Evolutionary conservation across 2,888 invertebrate species (phyloP), one percentile per base, ranked within the genome.

Genomic region (Masnerella sp.): DNA sequence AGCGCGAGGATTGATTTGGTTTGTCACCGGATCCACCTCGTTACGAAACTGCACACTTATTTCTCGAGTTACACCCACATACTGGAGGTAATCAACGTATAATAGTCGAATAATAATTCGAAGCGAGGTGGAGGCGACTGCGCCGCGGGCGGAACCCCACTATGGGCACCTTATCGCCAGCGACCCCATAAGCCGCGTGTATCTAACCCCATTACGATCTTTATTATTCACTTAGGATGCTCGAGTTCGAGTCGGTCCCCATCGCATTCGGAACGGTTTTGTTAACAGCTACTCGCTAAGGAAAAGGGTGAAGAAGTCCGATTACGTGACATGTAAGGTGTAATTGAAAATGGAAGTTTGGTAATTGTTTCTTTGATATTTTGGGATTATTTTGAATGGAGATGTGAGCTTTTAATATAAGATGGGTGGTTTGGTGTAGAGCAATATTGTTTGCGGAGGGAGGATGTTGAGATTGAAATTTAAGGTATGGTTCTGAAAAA

Each of bases 1-100:
- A 78, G 62, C 75, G 74, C 77, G 71, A 67, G 72, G 77, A 78
- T 84, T 83, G 82, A 82, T 80, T 82, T 78, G 76, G 77, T 80
- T 80, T 84, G 84, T 84, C 82, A 84, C 77, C 77, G 79, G 84
- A 84, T 79, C 82, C 75, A 67, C 43, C 74, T 74, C 64, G 61
- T 34, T 75, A 74, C 76, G 78, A 82, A 80, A 83, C 79, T 47
- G 69, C 25, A 81, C 80, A 78, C 81, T 84, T 82, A 81, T 84
- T 84, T 84, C 85, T 86, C 86, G 79, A 82, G 80, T 86, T 86
- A 86, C 86, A 84, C 82, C 84, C 81, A 81, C 82, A 80, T 81
- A 82, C 81, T 79, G 34, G 34, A 81, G 84, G 80, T 85, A 86
- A 86, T 86, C 83, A 83, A 82, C 82, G 84, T 84, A 85, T 85